Percentiles rank a stretch among this genome's conserved stretches.
Evolutionary conservation across 2,113 vertebrate species (phyloP).

Genomic region (Pachycephala philippinensis): DNA sequence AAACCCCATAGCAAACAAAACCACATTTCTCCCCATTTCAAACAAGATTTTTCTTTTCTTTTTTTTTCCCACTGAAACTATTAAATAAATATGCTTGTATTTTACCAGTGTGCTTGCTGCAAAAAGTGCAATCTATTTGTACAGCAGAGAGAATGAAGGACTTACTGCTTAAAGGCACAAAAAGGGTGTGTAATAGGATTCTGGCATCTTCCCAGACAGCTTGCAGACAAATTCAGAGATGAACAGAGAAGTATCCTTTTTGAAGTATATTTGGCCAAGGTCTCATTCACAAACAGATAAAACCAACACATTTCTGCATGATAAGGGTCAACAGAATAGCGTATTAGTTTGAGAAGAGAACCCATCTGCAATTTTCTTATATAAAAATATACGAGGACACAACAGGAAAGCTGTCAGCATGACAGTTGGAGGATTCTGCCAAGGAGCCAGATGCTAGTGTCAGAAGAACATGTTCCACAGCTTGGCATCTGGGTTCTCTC

Average conservation of each 20-base stretch:
- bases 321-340: constrained; percentile 60
- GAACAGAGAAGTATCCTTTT: constrained; percentile 55
- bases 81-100: constrained; percentile 58
- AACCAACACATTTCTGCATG: constrained; percentile 59
- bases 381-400: constrained; percentile 69
- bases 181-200: constrained; percentile 66
- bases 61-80: constrained; percentile 27
- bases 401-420: constrained; percentile 72
- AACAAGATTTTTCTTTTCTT: not conserved
- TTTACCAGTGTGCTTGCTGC: constrained; percentile 56
- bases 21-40: not conserved
- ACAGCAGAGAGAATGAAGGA: constrained; percentile 60
- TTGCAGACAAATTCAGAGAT: constrained; percentile 67
- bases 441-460: constrained; percentile 71
- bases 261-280: constrained; percentile 63
- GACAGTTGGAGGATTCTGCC: constrained; percentile 69
- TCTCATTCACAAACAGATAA: constrained; percentile 58
- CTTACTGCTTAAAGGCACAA: constrained; percentile 66
- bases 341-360: constrained; percentile 61
- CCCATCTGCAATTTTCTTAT: constrained; percentile 62
- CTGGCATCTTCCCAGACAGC: constrained; percentile 67
- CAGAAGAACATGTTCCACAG: constrained; percentile 76
- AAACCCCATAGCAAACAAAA: not conserved
- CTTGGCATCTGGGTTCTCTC: constrained; percentile 73
- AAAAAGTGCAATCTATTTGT: constrained; percentile 70